Evolutionary conservation across 2,888 invertebrate species (phyloP).

Genomic region (Idaea aversata): DNA sequence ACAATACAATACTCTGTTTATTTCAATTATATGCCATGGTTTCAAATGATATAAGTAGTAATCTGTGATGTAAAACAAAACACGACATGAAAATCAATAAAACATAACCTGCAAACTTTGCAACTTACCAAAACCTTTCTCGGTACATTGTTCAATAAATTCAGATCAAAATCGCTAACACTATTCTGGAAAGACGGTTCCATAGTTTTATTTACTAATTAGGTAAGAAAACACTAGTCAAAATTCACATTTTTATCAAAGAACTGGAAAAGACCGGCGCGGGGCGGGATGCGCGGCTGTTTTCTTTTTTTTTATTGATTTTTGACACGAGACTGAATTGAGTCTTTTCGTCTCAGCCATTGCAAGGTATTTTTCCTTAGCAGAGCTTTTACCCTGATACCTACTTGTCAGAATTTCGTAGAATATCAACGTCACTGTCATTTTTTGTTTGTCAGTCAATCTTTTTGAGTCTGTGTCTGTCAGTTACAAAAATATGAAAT

Average conservation of each 20-base stretch:
- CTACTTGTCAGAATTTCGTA: not conserved
- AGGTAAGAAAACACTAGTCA: slow-evolving; percentile 7
- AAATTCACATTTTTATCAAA: slow-evolving; percentile 11
- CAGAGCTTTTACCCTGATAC: not conserved
- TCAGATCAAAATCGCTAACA: slow-evolving; percentile 55
- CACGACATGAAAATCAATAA: slow-evolving; percentile 3
- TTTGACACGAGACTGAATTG: not conserved
- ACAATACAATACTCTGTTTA: no score
- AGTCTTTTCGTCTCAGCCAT: not conserved
- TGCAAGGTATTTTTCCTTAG: no score
- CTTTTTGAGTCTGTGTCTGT: no score
- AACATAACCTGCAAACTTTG: slow-evolving; percentile 28
- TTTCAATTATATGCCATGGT: no score
- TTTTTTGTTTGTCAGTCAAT: no score
- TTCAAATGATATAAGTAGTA: not conserved
- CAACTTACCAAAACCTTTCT: slow-evolving; percentile 48
- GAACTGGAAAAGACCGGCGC: slow-evolving; percentile 11
- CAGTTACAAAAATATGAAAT: no score
- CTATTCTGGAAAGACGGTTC: slow-evolving; percentile 22
- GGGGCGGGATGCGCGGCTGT: not conserved
- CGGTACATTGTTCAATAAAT: slow-evolving; percentile 44
- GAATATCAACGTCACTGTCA: not conserved
- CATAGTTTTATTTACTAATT: slow-evolving; percentile 23
- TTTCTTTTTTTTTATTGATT: not conserved
- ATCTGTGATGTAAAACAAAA: not conserved